A percentile compares a stretch with the other conserved stretches of the same genome.
Evolutionary conservation across 2,797 vertebrate genomes (phyloP).

Genomic region (Phrynocephalus vlangalii): DNA sequence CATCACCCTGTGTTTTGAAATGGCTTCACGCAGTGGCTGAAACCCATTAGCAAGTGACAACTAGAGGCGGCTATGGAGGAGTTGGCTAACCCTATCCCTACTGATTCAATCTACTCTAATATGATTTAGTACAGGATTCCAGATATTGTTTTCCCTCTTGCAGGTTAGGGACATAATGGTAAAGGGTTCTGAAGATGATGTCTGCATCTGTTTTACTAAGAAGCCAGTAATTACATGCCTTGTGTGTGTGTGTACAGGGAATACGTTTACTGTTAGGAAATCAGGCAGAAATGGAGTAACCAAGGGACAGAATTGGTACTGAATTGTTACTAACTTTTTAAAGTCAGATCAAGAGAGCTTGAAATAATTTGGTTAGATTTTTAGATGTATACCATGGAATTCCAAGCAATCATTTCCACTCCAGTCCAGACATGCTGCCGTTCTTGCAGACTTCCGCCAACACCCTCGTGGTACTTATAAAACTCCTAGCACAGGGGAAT

Average conservation of each 20-base stretch:
- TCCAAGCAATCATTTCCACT: slow-evolving; percentile 75
- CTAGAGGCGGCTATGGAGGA: too few relatives aligned
- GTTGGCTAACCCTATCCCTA: too few relatives aligned
- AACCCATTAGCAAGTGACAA: too few relatives aligned
- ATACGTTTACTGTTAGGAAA: slow-evolving; percentile 59
- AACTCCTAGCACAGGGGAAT: slow-evolving; percentile 49
- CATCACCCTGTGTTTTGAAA: too few relatives aligned
- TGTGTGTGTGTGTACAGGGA: not conserved
- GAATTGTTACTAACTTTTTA: slow-evolving; percentile 66
- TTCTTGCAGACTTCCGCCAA: slow-evolving; percentile 64
- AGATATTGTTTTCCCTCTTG: too few relatives aligned
- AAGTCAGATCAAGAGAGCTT: slow-evolving; percentile 75
- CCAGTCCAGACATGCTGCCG: slow-evolving; percentile 72
- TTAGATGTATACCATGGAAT: slow-evolving; percentile 77
- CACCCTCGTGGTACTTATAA: slow-evolving; percentile 71
- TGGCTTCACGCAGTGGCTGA: too few relatives aligned
- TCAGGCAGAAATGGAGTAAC: slow-evolving; percentile 51
- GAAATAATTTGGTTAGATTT: slow-evolving; percentile 77
- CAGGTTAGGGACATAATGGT: too few relatives aligned
- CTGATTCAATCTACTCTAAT: too few relatives aligned
- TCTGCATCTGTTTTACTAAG: not conserved
- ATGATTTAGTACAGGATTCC: too few relatives aligned
- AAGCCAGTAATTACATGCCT: not conserved
- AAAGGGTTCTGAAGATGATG: not conserved
- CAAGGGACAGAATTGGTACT: slow-evolving; percentile 55